Evolutionary conservation across 2,888 invertebrate species (phyloP).

Genomic region (Phyllotreta striolata): DNA sequence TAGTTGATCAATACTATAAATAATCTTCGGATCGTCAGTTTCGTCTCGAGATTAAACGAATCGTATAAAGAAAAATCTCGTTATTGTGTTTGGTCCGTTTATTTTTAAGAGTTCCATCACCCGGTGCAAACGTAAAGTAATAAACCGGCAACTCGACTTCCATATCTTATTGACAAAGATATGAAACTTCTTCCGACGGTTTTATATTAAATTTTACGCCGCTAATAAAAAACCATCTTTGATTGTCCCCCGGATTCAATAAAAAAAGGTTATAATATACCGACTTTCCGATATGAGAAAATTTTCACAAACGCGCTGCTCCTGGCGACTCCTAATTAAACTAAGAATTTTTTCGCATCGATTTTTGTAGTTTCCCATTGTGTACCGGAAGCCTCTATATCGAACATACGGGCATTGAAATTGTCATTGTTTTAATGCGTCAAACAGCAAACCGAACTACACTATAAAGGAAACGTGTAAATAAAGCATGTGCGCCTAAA

Average conservation of each 20-base stretch:
- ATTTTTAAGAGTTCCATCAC: not conserved
- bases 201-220: constrained; percentile 21
- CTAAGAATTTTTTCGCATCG: no score
- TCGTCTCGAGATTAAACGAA: no score
- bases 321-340: no score
- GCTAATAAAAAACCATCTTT: constrained; percentile 22
- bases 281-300: no score
- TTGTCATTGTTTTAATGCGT: constrained; percentile 24
- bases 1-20: no score
- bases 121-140: constrained; percentile 8
- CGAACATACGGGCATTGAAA: constrained; percentile 23
- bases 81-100: no score
- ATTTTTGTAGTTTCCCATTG: no score
- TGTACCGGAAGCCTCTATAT: no score
- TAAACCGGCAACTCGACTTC: not conserved
- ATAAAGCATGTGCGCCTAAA: constrained; percentile 20
- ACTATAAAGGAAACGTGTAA: constrained; percentile 27
- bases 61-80: no score
- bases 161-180: constrained; percentile 8
- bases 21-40: no score
- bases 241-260: constrained; percentile 14
- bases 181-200: constrained; percentile 3
- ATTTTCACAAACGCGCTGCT: no score
- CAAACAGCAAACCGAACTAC: constrained; percentile 30
- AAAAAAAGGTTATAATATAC: constrained; percentile 1